Evolutionary conservation across 2,888 invertebrate genomes (phyloP), one percentile per base, ranked within the genome.

Genomic region (Coelogynopora nodosa): DNA sequence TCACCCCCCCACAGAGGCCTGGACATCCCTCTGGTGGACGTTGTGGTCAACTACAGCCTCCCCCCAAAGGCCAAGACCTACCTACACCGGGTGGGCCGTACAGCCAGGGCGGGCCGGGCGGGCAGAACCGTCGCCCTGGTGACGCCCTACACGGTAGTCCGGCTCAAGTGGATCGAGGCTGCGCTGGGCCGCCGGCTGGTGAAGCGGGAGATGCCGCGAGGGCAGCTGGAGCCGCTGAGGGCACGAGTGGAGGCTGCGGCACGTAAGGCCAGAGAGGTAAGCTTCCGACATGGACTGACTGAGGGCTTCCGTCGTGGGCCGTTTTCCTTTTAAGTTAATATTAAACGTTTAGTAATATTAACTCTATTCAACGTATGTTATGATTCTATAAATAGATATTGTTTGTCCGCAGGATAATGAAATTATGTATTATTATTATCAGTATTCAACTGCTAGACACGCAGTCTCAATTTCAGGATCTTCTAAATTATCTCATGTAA

Each of bases 41-140:
- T 85, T 0, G 85, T 85, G 67, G 28, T 85, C n/a, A 85, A 85
- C 74, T 85, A 85, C 27, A 28, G 27, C 29, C 67, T 85, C 28
- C 85, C 85, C 18, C 10, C 23, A 28, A 28, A 81, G 23, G 85
- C 85, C n/a, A 85, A 85, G 30, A 85, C 85, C 23, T 85, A 85
- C 74, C 31, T 85, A 28, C 85, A 85, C 81, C 67, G 85, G 27
- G 85, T 85, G 23, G 85, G 85, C 67, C 31, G 85, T 18, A 85
- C 85, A 13, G 85, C 85, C 1, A 5, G 85, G 1, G 85, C 85
- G 26, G 85, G 85, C 27, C 23, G 85, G 26, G 27, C 30, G 10
- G 85, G 85, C 5, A 5, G 74, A 2, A 26, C 74, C 23, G 27
- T 67, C 23, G 74, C 85, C 27, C 26, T 85, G 74, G 67, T 74